Conservation (phyloP, 2,113 vertebrate genomes). For the Eupsittula cactorum region DNA sequence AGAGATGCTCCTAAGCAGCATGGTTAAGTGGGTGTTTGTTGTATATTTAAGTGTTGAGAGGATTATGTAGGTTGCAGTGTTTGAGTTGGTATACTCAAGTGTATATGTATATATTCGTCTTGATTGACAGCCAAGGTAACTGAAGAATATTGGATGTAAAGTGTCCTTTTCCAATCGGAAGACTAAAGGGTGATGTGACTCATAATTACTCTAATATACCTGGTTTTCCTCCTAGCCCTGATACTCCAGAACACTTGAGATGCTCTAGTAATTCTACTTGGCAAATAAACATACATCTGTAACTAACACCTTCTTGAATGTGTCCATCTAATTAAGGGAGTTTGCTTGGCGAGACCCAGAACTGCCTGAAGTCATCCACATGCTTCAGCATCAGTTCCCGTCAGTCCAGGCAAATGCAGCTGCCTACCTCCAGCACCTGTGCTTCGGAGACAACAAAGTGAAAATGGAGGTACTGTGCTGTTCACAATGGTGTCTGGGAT, state of each 20-base stretch:
- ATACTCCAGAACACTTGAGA: not conserved
- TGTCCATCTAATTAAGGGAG: constrained; percentile 78
- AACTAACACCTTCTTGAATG: not conserved
- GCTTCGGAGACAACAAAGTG: constrained; percentile 91
- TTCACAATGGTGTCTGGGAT: not conserved
- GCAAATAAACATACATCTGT: accelerated
- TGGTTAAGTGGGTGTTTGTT: not conserved
- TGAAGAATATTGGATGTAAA: not conserved
- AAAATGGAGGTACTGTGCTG: constrained; percentile 84
- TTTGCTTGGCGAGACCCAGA: constrained; percentile 97
- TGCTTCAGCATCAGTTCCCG: constrained; percentile 97
- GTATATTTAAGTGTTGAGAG: not conserved
- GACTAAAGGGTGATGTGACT: not conserved
- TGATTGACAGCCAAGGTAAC: not conserved
- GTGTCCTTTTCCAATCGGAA: not conserved
- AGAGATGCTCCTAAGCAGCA: not conserved
- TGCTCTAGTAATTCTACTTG: not conserved
- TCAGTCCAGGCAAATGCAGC: constrained; percentile 96
- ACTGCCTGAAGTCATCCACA: constrained; percentile 94
- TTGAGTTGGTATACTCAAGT: not conserved
- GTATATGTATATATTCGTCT: not conserved
- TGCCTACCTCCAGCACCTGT: constrained; percentile 96
- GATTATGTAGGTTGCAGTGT: not conserved
- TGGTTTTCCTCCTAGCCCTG: not conserved
- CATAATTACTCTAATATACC: accelerated